These are phyloP conservation scores for Cairina moschata DNA, from an alignment of 2,113 vertebrate genomes.

Conservation along the genomic window DNA sequence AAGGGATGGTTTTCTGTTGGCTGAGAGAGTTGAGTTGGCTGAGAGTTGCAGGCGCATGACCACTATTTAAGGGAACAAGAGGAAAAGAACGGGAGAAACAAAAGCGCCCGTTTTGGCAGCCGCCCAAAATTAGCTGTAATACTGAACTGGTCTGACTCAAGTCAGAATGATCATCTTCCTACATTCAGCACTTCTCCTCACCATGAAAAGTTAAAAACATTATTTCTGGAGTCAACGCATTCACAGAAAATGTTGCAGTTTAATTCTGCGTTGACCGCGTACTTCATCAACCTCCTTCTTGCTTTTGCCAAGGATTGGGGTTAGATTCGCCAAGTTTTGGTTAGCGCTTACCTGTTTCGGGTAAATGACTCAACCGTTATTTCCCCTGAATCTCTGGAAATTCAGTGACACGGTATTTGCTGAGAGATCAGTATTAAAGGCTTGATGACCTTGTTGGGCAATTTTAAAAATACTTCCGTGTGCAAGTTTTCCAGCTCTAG, in stretches of 20 bases:
- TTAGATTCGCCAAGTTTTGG: background rate
- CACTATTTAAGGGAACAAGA: background rate
- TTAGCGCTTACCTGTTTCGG: background rate
- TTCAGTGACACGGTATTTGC: background rate
- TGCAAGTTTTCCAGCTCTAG: background rate
- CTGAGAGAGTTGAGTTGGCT: background rate
- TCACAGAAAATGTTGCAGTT: background rate
- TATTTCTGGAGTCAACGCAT: too few species aligned
- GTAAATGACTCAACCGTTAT: background rate
- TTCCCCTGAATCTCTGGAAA: background rate
- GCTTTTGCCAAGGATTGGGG: background rate
- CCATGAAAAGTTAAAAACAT: background rate
- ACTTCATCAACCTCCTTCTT: background rate
- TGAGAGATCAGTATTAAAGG: background rate
- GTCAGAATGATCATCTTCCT: background rate
- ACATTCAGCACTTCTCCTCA: background rate
- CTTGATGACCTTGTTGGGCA: background rate
- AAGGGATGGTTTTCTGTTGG: background rate
- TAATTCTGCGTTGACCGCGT: background rate
- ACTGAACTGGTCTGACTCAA: background rate
- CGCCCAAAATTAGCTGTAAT: background rate
- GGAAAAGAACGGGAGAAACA: slow-evolving; percentile 40
- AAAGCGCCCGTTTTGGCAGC: background rate
- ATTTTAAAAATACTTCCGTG: background rate
- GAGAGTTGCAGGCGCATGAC: background rate